phyloP scores from a whole-genome alignment of 2,113 vertebrate species.

The crab-eating macaque (Macaca fascicularis) region DNA sequence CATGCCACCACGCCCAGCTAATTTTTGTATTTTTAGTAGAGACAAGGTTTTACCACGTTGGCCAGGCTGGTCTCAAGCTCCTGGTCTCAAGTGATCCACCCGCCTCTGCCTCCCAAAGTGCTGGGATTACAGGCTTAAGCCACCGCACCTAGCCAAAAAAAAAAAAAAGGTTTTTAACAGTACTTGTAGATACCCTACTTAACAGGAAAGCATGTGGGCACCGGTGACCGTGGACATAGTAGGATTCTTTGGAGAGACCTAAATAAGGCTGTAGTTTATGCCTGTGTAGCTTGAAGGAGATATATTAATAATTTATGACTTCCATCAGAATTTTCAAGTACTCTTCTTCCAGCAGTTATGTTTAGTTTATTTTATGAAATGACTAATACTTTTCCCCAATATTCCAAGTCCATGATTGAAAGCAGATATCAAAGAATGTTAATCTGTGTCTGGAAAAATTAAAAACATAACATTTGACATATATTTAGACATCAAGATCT shows the following conservation, averaged over 20 bases:
- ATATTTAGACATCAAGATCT: neutral
- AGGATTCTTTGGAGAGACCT: neutral
- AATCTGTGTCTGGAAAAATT: neutral
- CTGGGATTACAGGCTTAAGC: neutral
- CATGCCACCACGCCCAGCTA: accelerated
- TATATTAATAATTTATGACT: neutral
- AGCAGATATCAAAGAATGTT: neutral
- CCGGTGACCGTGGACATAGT: no score
- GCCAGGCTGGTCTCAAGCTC: no score
- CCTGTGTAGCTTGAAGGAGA: no score
- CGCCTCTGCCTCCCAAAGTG: no score
- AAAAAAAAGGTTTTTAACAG: neutral
- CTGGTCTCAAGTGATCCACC: no score
- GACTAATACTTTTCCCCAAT: neutral
- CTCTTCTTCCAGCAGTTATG: neutral
- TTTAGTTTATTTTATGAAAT: neutral
- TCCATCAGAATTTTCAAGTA: neutral
- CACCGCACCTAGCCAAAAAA: neutral
- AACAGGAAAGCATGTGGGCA: neutral
- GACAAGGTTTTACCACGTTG: no score
- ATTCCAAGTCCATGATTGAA: neutral
- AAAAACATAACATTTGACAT: neutral
- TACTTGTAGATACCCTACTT: neutral
- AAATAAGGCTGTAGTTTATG: neutral
- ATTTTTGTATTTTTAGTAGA: no score